Conservation (phyloP, 2,797 vertebrate genomes). For the Echiichthys vipera region DNA sequence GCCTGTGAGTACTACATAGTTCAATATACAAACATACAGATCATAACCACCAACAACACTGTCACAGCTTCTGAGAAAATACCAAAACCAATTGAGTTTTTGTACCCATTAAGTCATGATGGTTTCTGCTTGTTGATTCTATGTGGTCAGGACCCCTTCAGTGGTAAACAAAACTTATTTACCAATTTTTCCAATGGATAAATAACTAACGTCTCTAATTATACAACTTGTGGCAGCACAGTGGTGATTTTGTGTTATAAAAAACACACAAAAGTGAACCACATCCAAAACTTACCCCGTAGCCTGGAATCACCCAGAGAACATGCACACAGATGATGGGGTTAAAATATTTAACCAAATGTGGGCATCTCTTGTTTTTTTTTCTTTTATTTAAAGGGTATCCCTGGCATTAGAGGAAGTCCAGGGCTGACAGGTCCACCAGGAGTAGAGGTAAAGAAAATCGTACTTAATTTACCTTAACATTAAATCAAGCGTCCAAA, state of each 20-base stretch:
- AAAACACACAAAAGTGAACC: constrained; percentile 63
- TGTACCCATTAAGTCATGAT: constrained; percentile 35
- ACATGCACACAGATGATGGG: constrained; percentile 38
- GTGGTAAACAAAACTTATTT: constrained; percentile 33
- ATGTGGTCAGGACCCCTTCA: constrained; percentile 39
- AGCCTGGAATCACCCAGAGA: constrained; percentile 37
- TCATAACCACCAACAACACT: constrained; percentile 47
- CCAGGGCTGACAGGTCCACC: constrained; percentile 88
- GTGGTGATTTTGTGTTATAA: constrained; percentile 47
- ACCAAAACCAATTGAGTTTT: constrained; percentile 34
- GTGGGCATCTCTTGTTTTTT: constrained; percentile 28
- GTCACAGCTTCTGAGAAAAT: constrained; percentile 29
- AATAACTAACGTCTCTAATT: constrained; percentile 57
- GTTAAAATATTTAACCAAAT: constrained; percentile 43
- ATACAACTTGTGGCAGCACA: constrained; percentile 46
- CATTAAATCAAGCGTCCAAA: not conserved
- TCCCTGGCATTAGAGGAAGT: constrained; percentile 88
- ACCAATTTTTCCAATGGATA: constrained; percentile 50
- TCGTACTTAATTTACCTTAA: not conserved
- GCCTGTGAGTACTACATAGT: constrained; percentile 99
- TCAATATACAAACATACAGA: constrained; percentile 87
- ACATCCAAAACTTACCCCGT: constrained; percentile 52
- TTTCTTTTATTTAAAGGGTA: constrained; percentile 83
- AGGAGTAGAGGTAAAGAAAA: constrained; percentile 87
- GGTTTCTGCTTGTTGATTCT: constrained; percentile 25